Evolutionary conservation across 1,140 invertebrate species (phyloP), one percentile per base, ranked within the genome.

Genomic region (Bicyclus anynana): DNA sequence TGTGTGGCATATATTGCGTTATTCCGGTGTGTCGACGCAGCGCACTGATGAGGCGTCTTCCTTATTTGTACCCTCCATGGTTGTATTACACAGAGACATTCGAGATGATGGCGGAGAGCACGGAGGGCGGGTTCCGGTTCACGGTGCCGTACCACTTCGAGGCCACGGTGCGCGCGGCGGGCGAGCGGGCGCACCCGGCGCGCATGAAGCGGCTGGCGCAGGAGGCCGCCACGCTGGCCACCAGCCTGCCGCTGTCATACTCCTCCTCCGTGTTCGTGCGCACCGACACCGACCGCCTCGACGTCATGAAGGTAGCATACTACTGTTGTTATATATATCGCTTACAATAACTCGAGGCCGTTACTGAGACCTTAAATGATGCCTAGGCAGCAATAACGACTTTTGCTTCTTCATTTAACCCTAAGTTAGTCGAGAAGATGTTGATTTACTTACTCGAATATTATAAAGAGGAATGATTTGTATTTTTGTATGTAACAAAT

Each of bases 201-300:
- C 91, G 97, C 59, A 95, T 98, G 57, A 97, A 98, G 85, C 91
- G 97, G 13, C 92, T 99, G 13, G 97, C 97, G 18, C 97, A 99
- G 88, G 98, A 99, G 89, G 94, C 97, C 53, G 97, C 98, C 20
- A 98, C 97, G 9, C 91, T 99, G n/a, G 97, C 96, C 42, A 97
- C 96, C 50, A 95, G 95, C 48, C 90, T 99, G 61, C 97, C 98
- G 50, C 91, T 99, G 14, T 98, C 97, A 16, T 97, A 95, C 70
- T 97, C 95, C 79, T 98, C 96, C 76, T 96, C 95, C 65, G 97
- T 99, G 42, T 99, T 99, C 91, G 97, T 99, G 48, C 92, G 97
- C 62, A 98, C 97, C 89, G 97, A 98, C 89, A 94, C 96, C 51
- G 97, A 98, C 80, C 91, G 97, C 65, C 90, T 98, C 42, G 97